Evolutionary conservation across 2,888 invertebrate species (phyloP).

Genomic region (Drosophila emarginata): DNA sequence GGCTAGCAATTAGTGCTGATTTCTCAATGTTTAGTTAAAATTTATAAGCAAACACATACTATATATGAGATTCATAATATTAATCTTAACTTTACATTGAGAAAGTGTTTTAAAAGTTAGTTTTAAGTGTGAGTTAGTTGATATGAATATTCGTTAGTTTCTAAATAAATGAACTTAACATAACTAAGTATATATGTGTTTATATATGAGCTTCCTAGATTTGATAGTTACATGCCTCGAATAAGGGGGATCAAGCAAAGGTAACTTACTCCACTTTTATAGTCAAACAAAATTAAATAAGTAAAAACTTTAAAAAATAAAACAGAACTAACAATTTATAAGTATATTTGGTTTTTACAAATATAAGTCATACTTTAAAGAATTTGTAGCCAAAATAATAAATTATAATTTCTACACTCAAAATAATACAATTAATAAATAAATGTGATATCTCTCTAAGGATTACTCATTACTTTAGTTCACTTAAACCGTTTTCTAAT

Average conservation of each 20-base stretch:
- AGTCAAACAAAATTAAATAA: background rate
- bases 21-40: no score
- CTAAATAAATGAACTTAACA: background rate
- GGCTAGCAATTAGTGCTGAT: constrained; percentile 14
- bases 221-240: background rate
- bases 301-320: background rate
- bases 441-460: background rate
- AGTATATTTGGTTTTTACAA: background rate
- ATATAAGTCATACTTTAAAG: background rate
- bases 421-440: background rate
- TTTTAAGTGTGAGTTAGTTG: background rate
- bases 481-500: no score
- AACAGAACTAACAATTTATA: background rate
- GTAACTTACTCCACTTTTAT: background rate
- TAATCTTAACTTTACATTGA: background rate
- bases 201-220: background rate
- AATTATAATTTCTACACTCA: background rate
- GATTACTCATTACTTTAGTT: no score
- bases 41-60: no score
- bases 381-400: background rate
- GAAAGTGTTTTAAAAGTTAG: no score
- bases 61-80: no score
- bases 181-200: background rate
- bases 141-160: background rate
- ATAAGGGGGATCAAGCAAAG: background rate